phyloP scores from a whole-genome alignment of 64 coral and sea anemone genomes.

The Pachyseris speciosa region DNA sequence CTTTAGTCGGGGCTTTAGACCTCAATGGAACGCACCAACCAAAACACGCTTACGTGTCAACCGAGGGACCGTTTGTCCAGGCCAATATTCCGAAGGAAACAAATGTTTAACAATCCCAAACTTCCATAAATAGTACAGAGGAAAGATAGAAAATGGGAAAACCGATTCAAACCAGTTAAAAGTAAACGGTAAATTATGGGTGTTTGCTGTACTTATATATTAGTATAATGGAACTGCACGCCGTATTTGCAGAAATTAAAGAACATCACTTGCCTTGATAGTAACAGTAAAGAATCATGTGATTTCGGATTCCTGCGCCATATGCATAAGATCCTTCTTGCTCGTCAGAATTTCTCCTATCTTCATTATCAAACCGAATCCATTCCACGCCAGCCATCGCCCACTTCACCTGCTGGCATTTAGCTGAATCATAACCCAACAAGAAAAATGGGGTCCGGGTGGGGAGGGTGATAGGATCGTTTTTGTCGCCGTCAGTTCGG shows the following conservation, averaged over 20 bases:
- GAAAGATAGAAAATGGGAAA: too few relatives aligned
- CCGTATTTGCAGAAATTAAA: not conserved
- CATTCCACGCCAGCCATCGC: not conserved
- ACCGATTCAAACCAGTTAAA: too few relatives aligned
- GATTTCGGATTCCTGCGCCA: not conserved
- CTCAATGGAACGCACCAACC: too few relatives aligned
- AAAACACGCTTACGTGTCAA: too few relatives aligned
- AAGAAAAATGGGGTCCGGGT: slow-evolving; percentile 11
- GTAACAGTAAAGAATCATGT: slow-evolving; percentile 20
- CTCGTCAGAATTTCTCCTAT: not conserved
- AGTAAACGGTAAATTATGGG: too few relatives aligned
- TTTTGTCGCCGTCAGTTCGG: not conserved
- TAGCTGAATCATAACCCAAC: not conserved
- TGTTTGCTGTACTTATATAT: too few relatives aligned
- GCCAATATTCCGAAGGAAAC: too few relatives aligned
- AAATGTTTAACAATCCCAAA: too few relatives aligned
- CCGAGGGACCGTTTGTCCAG: too few relatives aligned
- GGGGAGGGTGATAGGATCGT: slow-evolving; percentile 13
- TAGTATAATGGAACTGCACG: too few relatives aligned
- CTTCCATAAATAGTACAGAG: too few relatives aligned
- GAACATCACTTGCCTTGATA: not conserved
- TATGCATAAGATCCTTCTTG: not conserved
- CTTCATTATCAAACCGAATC: slow-evolving; percentile 28
- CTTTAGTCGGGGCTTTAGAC: too few relatives aligned
- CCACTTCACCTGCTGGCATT: slow-evolving; percentile 58